Percentiles rank a stretch among this genome's conserved stretches.
Evolutionary conservation across 2,113 vertebrate species (phyloP).

Genomic region (Leptosomus discolor): DNA sequence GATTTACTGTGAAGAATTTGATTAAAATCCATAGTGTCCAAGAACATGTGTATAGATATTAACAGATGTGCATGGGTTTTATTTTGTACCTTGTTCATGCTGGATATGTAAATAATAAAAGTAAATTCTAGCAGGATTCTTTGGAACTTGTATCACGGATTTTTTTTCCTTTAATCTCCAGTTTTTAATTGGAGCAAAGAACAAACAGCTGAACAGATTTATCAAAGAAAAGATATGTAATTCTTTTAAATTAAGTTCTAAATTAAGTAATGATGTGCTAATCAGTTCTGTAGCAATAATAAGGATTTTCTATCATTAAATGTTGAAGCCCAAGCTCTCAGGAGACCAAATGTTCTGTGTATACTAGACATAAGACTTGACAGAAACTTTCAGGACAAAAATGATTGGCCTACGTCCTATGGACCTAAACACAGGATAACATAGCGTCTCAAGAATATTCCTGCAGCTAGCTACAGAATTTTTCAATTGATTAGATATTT

Average conservation of each 20-base stretch:
- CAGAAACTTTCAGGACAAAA: neutral
- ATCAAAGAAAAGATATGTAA: slow-evolving; percentile 21
- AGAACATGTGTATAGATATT: neutral
- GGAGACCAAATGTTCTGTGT: slow-evolving; percentile 35
- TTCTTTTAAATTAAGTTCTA: slow-evolving; percentile 43
- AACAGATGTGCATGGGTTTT: neutral
- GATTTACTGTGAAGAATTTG: neutral
- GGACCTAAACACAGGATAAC: neutral
- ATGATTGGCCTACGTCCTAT: neutral
- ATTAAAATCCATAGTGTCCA: neutral
- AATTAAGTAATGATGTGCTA: slow-evolving; percentile 41
- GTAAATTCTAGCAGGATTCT: neutral
- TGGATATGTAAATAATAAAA: neutral
- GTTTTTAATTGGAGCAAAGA: slow-evolving; percentile 51
- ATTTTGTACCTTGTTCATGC: neutral
- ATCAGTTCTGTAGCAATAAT: slow-evolving; percentile 42
- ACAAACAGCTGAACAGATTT: slow-evolving; percentile 48
- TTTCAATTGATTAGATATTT: neutral
- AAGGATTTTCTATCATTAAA: slow-evolving; percentile 46
- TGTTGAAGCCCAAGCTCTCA: neutral
- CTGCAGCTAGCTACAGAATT: neutral
- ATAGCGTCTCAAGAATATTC: neutral
- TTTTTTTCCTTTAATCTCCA: slow-evolving; percentile 4
- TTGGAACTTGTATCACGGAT: neutral
- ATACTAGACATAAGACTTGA: neutral